These are phyloP conservation scores for Odontamblyopus lacepedii DNA, from an alignment of 2,797 vertebrate genomes.

Conservation along the genomic window DNA sequence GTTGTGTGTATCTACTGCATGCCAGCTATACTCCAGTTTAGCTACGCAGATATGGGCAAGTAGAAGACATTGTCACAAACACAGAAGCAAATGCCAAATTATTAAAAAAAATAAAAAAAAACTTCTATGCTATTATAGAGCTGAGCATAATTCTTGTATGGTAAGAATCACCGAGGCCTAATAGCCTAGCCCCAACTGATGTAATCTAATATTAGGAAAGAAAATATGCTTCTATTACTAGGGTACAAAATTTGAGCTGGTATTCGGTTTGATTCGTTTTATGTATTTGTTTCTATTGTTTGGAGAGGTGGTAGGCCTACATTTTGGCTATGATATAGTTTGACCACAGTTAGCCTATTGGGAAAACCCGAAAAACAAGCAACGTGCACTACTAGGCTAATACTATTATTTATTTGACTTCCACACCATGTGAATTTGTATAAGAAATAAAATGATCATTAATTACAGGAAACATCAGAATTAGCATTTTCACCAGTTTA, in stretches of 20 bases:
- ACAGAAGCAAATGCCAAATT: not conserved
- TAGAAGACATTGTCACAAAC: not conserved
- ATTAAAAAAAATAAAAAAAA: not conserved
- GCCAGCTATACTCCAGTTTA: not conserved
- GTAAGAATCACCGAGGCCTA: too few species aligned
- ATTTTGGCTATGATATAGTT: not conserved
- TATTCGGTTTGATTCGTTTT: too few species aligned
- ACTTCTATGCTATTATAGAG: too few species aligned
- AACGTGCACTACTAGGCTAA: not conserved
- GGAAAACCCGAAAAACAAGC: not conserved
- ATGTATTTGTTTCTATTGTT: too few species aligned
- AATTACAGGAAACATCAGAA: too few species aligned
- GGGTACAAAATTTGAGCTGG: too few species aligned
- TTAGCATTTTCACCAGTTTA: not conserved
- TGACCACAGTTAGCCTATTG: not conserved
- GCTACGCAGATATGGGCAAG: not conserved
- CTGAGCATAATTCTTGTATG: too few species aligned
- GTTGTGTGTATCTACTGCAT: constrained; percentile 9
- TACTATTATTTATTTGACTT: not conserved
- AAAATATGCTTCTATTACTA: too few species aligned
- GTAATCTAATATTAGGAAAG: too few species aligned
- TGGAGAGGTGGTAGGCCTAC: not conserved
- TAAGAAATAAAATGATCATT: too few species aligned
- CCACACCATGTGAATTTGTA: too few species aligned
- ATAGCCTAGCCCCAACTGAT: too few species aligned